Base-by-base conservation (phyloP, 2,888 invertebrate genomes). In the Pristionchus entomophagus region DNA sequence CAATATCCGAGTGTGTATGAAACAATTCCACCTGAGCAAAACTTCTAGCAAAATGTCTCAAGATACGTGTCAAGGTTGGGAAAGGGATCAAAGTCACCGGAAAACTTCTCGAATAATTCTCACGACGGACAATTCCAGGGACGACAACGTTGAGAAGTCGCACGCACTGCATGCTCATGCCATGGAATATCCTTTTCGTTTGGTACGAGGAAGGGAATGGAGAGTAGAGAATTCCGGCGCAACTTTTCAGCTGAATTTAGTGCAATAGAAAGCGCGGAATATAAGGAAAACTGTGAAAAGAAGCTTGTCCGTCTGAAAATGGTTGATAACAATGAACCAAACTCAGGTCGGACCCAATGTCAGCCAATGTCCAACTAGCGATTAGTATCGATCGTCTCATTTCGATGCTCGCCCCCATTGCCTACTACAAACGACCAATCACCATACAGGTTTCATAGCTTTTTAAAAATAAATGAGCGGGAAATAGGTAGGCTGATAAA, bases 321-420 rank as follows among this genome's bases (percentile, higher is more conserved):
- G n/a, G n/a, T n/a, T n/a, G n/a, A 59, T 59, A 59, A 22, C 56
- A 22, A 59, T n/a, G 26, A 35, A 26, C 8, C 5, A 62, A 2
- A 4, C 17, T 56, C 69, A 84, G 84, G 84, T 49, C 65, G 35
- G 84, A 84, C 51, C 65, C 84, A 12, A 84, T 84, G 84, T 84
- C 84, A 1, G 65, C 65, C 3, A 22, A 65, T 10, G 84, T 84
- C 14, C 84, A 84, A 26, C 45, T 84, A 1, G 35, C 51, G 26
- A 65, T 84, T 29, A 41, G 41, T 29, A n/a, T 84, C 41, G 84
- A 84, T 65, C 62, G 84, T 35, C 22, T 84, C 17, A 65, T 84
- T 19, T 84, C 84, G 1, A 49, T 84, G 3, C 26, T 84, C 14
- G 32, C 53, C 12, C 84, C 84, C 65, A 84, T 84, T 19, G 29